Evolutionary conservation across 2,797 vertebrate species (phyloP), one percentile per base, ranked within the genome.

Genomic region (Adrianichthys oophorus): DNA sequence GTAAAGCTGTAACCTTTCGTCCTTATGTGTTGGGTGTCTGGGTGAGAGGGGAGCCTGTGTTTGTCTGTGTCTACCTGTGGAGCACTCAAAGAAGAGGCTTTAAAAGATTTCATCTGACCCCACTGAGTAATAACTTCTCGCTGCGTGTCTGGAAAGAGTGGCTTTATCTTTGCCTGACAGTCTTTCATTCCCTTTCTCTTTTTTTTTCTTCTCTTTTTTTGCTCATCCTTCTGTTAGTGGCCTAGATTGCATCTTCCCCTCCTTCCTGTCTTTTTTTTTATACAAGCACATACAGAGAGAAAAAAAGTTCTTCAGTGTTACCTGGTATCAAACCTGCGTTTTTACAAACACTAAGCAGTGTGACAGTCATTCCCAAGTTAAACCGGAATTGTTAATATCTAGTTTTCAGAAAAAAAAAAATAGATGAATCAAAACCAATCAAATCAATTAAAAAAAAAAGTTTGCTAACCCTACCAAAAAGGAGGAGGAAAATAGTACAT

Each of bases 81-180:
- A 62, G 60, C 45, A n/a, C 26, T 41, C 53, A 32, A 59, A 62
- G 52, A 47, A 52, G 59, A 74, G 23, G 54, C 60, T 75, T 83
- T 84, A 82, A 82, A 80, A 80, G 82, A 85, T 80, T 81, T 60
- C 57, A 78, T 78, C 81, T 82, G 78, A 85, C 73, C 76, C 78
- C 49, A 57, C 78, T 69, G 73, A 75, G 72, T 73, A 83, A 73
- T 76, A 85, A 79, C 71, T 68, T 79, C 59, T 78, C 56, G 46
- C 61, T 62, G 63, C 42, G 37, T 23, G 12, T 62, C 48, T 10
- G 68, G 45, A 52, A 57, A 18, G 21, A 65, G 15, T 49, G 8
- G 60, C 41, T 71, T 69, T 65, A 69, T 77, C 62, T 75, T 68
- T 59, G 37, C 43, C 60, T 70, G 56, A 41, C 62, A 61, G 47